phyloP scores from a whole-genome alignment of 2,888 invertebrate genomes.

The Dasypogon diadema region DNA sequence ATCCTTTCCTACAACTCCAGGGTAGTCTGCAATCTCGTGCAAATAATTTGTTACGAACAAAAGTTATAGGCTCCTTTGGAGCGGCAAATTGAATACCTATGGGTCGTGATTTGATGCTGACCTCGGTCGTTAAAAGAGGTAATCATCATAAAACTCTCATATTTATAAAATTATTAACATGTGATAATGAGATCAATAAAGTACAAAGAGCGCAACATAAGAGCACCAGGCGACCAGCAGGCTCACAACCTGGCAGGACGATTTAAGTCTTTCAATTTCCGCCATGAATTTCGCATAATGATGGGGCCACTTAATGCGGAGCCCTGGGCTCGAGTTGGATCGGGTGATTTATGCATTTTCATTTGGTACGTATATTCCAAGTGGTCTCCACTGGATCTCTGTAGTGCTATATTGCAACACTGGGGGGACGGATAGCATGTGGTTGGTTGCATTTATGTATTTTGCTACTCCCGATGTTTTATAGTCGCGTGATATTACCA shows the following conservation, averaged over 20 bases:
- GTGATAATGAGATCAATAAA: conserved; percentile 51
- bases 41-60: not conserved
- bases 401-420: conserved; percentile 25
- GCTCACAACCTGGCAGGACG: conserved; percentile 14
- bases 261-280: conserved; percentile 51
- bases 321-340: conserved; percentile 14
- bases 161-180: conserved; percentile 50
- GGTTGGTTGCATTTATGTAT: conserved; percentile 5
- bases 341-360: conserved; percentile 48
- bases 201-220: not conserved
- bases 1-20: too few species aligned
- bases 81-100: conserved; percentile 42
- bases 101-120: conserved; percentile 37
- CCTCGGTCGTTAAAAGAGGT: conserved; percentile 28
- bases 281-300: conserved; percentile 50
- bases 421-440: not conserved
- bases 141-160: conserved; percentile 48
- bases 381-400: conserved; percentile 2
- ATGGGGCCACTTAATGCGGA: conserved; percentile 36
- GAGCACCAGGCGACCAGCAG: conserved; percentile 24
- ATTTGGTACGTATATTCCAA: conserved; percentile 27
- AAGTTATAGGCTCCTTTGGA: not conserved
- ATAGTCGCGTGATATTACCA: conserved; percentile 47
- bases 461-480: conserved; percentile 40
- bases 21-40: too few species aligned